Base-by-base conservation (phyloP, 2,888 invertebrate species). In the Andrena hattorfiana region DNA sequence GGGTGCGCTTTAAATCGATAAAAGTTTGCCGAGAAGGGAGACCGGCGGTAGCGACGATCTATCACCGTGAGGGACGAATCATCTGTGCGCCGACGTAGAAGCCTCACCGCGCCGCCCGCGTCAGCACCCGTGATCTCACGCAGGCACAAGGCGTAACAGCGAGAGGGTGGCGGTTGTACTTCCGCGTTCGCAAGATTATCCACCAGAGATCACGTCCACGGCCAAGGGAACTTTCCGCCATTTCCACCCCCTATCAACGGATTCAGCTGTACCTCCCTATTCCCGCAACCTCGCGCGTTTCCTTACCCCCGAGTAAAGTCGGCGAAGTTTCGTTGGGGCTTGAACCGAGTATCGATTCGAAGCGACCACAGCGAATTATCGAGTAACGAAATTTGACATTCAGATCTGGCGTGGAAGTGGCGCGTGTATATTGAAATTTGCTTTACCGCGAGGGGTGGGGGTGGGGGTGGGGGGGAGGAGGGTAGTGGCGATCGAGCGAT, bases 401-500 rank as follows among this genome's bases (percentile, higher is more conserved):
- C 5, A 8, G 4, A 7, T 26, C 16, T 48, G 6, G 2, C 16
- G 16, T 23, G 16, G 13, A 23, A 62, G 66, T 68, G 64, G 76
- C 70, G 72, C 69, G 66, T 73, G 69, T 35, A 64, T 28, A 23
- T 76, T 62, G 66, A 66, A 76, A 67, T 59, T 28, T 51, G 64
- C 30, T 10, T 23, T 32, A 8, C 64, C 80, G 84, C 81, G 82
- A 84, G 85, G 86, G 86, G n/a, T n/a, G n/a, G n/a, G n/a, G n/a
- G n/a, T n/a, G 85, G 28, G 85, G 86, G 85, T 85, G 28, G 28
- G 84, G 83, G 72, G 73, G 85, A 86, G 32, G n/a, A 35, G 48
- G 64, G 54, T 54, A 8, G 51, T 7, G n/a, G 51, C 20, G 51
- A 8, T 51, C 23, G 32, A 26, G 42, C 20, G 1, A 20, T 32